Evolutionary conservation across 2,113 vertebrate species (phyloP).

Genomic region (Channa argus): DNA sequence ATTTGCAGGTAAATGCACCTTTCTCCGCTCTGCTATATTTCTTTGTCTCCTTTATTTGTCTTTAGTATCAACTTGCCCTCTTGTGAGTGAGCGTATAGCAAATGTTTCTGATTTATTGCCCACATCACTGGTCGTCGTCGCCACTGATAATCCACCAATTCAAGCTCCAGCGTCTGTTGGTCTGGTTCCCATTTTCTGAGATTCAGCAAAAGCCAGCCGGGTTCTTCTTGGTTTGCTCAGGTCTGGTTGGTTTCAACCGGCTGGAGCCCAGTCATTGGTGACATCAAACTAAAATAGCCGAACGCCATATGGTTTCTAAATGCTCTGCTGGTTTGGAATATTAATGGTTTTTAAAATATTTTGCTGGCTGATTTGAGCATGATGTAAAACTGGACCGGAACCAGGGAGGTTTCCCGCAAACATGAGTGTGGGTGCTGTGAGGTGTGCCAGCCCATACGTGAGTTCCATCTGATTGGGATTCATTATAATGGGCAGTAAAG

Average conservation of each 20-base stretch:
- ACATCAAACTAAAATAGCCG: neutral
- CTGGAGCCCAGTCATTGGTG: neutral
- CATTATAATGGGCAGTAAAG: constrained; percentile 24
- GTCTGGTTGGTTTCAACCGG: neutral
- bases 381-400: neutral
- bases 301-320: too few relatives aligned
- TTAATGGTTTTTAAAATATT: too few relatives aligned
- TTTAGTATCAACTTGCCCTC: constrained; percentile 13
- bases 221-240: neutral
- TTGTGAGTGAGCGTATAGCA: constrained; percentile 4
- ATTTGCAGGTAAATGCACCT: too few relatives aligned
- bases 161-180: neutral
- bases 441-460: neutral
- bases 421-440: neutral
- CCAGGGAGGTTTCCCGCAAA: neutral
- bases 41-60: neutral
- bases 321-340: too few relatives aligned
- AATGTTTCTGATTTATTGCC: neutral
- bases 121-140: constrained; percentile 32
- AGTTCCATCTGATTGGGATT: neutral
- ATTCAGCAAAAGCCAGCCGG: neutral
- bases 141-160: neutral
- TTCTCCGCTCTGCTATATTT: too few relatives aligned
- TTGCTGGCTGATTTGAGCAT: too few relatives aligned
- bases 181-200: neutral